phyloP scores from a whole-genome alignment of 2,888 invertebrate genomes.

The Eupithecia tripunctaria region DNA sequence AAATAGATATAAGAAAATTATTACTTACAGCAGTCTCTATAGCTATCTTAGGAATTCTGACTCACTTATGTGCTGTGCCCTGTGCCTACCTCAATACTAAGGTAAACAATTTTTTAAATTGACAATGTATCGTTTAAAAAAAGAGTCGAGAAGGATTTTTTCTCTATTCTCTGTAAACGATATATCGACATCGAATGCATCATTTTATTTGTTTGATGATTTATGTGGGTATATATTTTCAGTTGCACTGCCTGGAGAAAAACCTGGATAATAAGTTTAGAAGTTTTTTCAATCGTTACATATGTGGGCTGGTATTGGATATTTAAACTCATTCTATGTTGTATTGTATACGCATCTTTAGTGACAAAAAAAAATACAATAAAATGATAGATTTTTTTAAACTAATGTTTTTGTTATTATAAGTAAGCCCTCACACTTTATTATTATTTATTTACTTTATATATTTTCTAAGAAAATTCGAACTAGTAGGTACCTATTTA shows the following conservation, averaged over 20 bases:
- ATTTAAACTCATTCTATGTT: not conserved
- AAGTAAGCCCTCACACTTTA: too few relatives aligned
- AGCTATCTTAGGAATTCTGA: not conserved
- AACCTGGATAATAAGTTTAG: not conserved
- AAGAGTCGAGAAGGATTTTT: too few relatives aligned
- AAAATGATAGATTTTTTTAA: not conserved
- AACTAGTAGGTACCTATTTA: too few relatives aligned
- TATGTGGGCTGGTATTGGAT: not conserved
- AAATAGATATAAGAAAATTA: too few relatives aligned
- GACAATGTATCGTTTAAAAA: too few relatives aligned
- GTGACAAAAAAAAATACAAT: not conserved
- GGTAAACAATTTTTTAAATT: too few relatives aligned
- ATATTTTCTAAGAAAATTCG: too few relatives aligned
- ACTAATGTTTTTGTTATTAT: too few relatives aligned
- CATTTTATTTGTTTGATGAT: not conserved
- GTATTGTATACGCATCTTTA: too few relatives aligned
- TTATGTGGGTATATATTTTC: not conserved
- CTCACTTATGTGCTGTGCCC: not conserved
- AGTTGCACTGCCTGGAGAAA: not conserved
- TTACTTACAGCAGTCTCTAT: too few relatives aligned
- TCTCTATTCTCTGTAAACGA: too few relatives aligned
- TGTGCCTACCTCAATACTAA: not conserved
- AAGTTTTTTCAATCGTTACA: not conserved
- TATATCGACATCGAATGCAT: not conserved
- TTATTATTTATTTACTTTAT: too few relatives aligned